Evolutionary conservation across 2,113 vertebrate species (phyloP).

Genomic region (Notothenia coriiceps): DNA sequence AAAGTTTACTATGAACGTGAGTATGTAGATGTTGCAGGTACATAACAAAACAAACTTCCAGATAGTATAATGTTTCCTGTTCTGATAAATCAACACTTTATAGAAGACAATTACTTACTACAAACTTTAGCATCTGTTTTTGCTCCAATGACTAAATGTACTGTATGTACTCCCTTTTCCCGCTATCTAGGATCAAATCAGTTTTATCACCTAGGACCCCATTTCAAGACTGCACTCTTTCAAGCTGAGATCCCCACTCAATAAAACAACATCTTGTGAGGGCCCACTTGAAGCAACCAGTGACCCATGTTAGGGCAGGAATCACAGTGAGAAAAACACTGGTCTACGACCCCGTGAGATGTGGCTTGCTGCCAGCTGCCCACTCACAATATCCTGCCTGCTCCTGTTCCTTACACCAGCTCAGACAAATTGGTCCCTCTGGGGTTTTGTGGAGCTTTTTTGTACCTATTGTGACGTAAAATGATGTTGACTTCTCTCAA

Average conservation of each 20-base stretch:
- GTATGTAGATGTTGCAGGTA: background rate
- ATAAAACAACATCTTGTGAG: conserved; percentile 49
- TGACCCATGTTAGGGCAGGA: conserved; percentile 49
- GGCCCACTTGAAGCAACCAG: conserved; percentile 46
- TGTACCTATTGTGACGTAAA: conserved; percentile 58
- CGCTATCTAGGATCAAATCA: conserved; percentile 23
- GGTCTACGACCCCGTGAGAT: conserved; percentile 50
- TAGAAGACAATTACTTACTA: background rate
- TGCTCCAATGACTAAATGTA: conserved; percentile 27
- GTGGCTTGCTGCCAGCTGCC: conserved; percentile 60
- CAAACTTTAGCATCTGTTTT: conserved; percentile 29
- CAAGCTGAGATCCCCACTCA: conserved; percentile 52
- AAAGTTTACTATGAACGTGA: background rate
- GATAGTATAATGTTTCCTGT: conserved; percentile 4
- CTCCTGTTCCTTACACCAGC: conserved; percentile 56
- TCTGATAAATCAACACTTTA: background rate
- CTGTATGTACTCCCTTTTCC: conserved; percentile 5
- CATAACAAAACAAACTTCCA: background rate
- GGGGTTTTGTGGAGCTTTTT: conserved; percentile 59
- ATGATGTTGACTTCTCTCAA: conserved; percentile 33
- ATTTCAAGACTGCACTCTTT: conserved; percentile 34
- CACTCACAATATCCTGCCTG: conserved; percentile 45
- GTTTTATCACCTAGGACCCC: conserved; percentile 41
- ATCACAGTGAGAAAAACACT: conserved; percentile 61
- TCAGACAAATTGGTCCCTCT: conserved; percentile 68